phyloP scores from a whole-genome alignment of 2,888 invertebrate genomes.

The Proisotoma minuta region DNA sequence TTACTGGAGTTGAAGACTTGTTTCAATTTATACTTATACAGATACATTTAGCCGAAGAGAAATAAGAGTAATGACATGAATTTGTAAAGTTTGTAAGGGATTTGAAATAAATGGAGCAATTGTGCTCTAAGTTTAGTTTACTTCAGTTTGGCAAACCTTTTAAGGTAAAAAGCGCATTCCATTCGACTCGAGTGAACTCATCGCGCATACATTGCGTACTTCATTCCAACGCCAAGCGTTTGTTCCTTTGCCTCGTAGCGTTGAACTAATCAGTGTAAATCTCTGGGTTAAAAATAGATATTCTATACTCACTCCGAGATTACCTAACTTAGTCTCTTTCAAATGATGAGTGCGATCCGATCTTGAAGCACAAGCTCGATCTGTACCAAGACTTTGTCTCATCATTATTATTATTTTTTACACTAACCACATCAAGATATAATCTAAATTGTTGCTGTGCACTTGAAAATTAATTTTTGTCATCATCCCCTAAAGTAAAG shows the following conservation, averaged over 20 bases:
- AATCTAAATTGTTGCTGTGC: too few species aligned
- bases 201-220: not conserved
- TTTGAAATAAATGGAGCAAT: not conserved
- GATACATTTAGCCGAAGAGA: not conserved
- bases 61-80: not conserved
- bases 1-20: not conserved
- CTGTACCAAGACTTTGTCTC: too few species aligned
- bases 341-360: too few species aligned
- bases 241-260: not conserved
- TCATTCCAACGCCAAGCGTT: not conserved
- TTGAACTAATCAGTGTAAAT: not conserved
- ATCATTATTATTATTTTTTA: too few species aligned
- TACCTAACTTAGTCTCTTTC: too few species aligned
- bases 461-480: too few species aligned
- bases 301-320: too few species aligned
- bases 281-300: not conserved
- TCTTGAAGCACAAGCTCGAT: too few species aligned
- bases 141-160: not conserved
- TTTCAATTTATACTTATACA: not conserved
- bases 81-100: not conserved
- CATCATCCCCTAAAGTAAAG: too few species aligned
- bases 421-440: too few species aligned
- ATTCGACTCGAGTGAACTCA: constrained; percentile 1
- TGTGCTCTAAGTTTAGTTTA: constrained; percentile 4
- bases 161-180: constrained; percentile 3